These are phyloP conservation scores for Lasioglossum morio DNA, from an alignment of 2,888 invertebrate genomes.

Conservation along the genomic window DNA sequence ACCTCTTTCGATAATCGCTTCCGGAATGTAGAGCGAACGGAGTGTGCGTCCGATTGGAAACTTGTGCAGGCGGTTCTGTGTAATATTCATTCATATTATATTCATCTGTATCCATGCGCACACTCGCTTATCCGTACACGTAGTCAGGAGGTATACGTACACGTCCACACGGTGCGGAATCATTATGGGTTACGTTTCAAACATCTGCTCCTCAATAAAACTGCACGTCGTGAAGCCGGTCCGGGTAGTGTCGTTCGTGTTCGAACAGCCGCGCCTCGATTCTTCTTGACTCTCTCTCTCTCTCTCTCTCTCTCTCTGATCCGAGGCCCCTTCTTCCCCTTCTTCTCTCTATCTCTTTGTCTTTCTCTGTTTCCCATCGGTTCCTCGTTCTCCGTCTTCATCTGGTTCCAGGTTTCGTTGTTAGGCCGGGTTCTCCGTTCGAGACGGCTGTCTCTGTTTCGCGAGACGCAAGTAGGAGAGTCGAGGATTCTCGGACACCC, in stretches of 20 bases:
- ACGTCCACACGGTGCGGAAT: conserved; percentile 35
- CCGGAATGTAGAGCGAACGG: background rate
- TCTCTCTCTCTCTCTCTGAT: conserved; percentile 20
- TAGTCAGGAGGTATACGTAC: background rate
- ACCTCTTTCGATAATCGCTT: background rate
- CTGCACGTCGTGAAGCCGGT: conserved; percentile 57
- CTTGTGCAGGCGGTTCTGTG: background rate
- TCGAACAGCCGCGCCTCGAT: conserved; percentile 62
- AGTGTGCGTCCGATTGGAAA: background rate
- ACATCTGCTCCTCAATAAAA: conserved; percentile 66
- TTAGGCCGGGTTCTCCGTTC: background rate
- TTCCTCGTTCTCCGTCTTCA: background rate
- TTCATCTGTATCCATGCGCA: background rate
- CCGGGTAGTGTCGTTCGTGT: conserved; percentile 61
- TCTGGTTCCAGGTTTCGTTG: background rate
- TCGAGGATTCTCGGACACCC: conserved; percentile 68
- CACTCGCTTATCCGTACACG: background rate
- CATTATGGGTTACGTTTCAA: conserved; percentile 64
- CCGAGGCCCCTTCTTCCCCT: background rate
- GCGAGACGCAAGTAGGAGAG: conserved; percentile 39
- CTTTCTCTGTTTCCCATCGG: background rate
- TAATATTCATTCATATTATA: background rate
- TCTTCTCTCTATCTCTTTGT: background rate
- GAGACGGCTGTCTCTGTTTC: conserved; percentile 4
- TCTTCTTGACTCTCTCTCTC: conserved; percentile 40